Base-by-base conservation (phyloP, 35 echinoderm and acorn worm genomes). In the Diadema setosum region DNA sequence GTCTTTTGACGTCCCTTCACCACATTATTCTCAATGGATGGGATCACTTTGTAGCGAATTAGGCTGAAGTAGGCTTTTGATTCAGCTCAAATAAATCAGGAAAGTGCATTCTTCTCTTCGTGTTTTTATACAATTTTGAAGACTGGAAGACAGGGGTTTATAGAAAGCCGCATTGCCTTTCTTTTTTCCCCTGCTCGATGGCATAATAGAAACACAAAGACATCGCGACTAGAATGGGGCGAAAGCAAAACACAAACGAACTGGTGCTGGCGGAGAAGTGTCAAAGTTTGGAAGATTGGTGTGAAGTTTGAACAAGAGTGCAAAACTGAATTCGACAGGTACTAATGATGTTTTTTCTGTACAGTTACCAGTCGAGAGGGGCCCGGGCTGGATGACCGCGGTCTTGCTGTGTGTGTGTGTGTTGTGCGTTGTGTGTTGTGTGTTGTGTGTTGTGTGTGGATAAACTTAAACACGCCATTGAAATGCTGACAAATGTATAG, bases 321-420 rank as follows among this genome's bases (percentile, higher is more conserved):
- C 44, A n/a, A 41, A 41, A 21, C 30, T 33, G 36, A 65, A 67
- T 25, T 35, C 73, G 73, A 39, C 39, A 23, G 35, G 37, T 9
- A 44, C 73, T 78, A 78, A 78, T 78, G 73, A 78, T 78, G 73
- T 78, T 78, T 78, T 78, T 36, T 35, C n/a, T 41, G 73, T 41
- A 78, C 73, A 35, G 73, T 78, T 78, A 78, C 73, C 3, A 78
- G 21, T 78, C 44, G 73, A 78, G 44, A 14, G 40, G 20, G 73
- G 73, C n/a, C 21, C 40, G n/a, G 24, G 73, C 25, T 42, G n/a
- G n/a, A n/a, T n/a, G n/a, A n/a, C n/a, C n/a, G n/a, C n/a, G n/a
- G n/a, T n/a, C n/a, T n/a, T n/a, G n/a, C n/a, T n/a, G n/a, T n/a
- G n/a, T n/a, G n/a, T n/a, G n/a, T n/a, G n/a, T n/a, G n/a, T n/a